Conservation (phyloP, 2,888 invertebrate genomes). For the Nudaria mundana region DNA sequence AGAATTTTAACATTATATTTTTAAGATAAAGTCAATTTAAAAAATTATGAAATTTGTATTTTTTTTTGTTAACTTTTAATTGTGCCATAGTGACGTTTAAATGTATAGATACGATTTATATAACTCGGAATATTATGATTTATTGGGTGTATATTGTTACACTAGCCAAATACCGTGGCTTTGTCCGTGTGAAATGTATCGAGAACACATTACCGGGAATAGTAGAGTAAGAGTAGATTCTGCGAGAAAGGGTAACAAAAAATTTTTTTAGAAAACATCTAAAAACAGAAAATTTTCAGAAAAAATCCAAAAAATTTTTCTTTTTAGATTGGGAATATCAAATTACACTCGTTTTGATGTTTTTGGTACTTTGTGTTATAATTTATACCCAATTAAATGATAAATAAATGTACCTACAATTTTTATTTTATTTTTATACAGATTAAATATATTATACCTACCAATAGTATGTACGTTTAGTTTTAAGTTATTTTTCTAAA, state of each 20-base stretch:
- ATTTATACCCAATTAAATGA: not conserved
- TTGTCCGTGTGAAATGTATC: too few species aligned
- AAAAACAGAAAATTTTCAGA: too few species aligned
- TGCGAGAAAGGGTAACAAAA: too few species aligned
- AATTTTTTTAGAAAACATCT: too few species aligned
- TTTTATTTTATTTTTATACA: not conserved
- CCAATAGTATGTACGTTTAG: constrained; percentile 1
- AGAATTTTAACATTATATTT: constrained; percentile 2
- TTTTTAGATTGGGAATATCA: too few species aligned
- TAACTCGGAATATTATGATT: too few species aligned
- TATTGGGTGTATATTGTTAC: too few species aligned
- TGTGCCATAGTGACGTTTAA: constrained; percentile 23
- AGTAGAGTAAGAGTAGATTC: too few species aligned
- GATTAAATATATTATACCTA: not conserved
- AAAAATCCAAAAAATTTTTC: too few species aligned
- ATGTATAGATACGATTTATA: constrained; percentile 11
- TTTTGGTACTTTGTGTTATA: not conserved
- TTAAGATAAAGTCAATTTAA: constrained; percentile 5
- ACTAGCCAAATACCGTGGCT: too few species aligned
- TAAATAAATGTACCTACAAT: not conserved
- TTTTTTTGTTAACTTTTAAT: constrained; percentile 13
- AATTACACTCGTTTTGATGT: too few species aligned
- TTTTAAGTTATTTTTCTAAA: not conserved
- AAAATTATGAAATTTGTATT: constrained; percentile 10
- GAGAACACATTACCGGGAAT: too few species aligned